These are phyloP conservation scores for Melanaphis sacchari DNA, from an alignment of 1,140 invertebrate genomes.

Conservation along the genomic window DNA sequence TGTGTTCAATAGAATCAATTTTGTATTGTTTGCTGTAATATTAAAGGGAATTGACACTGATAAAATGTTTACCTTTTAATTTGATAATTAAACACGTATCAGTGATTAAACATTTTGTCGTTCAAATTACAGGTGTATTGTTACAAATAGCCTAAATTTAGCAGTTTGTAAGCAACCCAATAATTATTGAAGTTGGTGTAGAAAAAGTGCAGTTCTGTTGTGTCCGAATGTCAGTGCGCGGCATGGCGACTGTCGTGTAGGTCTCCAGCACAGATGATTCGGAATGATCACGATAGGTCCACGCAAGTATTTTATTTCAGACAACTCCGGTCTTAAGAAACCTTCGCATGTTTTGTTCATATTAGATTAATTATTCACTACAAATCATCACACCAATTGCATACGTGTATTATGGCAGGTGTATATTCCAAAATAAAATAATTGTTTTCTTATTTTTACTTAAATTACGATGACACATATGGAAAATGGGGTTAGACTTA, in stretches of 20 bases:
- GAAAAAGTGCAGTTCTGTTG: background rate
- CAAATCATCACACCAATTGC: background rate
- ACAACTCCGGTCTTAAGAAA: background rate
- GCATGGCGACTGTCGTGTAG: background rate
- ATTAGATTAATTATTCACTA: background rate
- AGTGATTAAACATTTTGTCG: background rate
- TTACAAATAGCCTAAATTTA: background rate
- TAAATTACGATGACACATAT: background rate
- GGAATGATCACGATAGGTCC: background rate
- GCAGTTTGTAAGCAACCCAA: background rate
- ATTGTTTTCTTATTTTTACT: background rate
- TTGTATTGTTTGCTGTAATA: too few relatives aligned
- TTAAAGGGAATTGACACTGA: too few relatives aligned
- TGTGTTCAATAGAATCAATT: too few relatives aligned
- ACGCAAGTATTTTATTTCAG: background rate
- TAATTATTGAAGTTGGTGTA: background rate
- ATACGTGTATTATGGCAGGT: too few relatives aligned
- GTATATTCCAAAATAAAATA: background rate
- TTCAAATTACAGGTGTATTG: background rate
- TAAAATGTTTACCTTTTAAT: too few relatives aligned
- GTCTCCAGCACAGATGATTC: background rate
- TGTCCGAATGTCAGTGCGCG: background rate
- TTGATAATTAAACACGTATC: background rate
- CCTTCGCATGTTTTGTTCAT: background rate
- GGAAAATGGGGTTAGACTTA: too few relatives aligned